Evolutionary conservation across 2,113 vertebrate genomes (phyloP), one percentile per base, ranked within the genome.

Genomic region (Catagonus wagneri): DNA sequence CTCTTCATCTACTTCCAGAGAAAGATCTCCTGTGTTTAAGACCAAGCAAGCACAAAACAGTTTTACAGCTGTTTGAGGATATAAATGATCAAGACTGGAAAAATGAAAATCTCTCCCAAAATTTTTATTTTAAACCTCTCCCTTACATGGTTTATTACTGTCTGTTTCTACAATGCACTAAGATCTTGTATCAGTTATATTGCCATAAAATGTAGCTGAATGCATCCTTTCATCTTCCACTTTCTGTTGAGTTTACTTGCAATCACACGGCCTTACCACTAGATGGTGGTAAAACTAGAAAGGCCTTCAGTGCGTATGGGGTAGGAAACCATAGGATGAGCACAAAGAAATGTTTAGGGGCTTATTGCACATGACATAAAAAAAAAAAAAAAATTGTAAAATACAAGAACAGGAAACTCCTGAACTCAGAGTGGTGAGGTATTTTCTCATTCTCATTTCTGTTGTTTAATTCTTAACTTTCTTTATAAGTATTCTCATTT

Each of bases 271-370:
- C 85, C 6, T 68, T 52, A 88, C 95, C 96, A 95, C 91, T 90
- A 96, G 96, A 92, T 96, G 95, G 85, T 87, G 39, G 78, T 91
- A 94, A 88, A 95, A 79, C 72, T 83, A 93, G 65, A 7, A 92
- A 93, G 84, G 78, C 71, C 32, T 65, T 91, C 71, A 61, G 8
- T 6, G 44, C 32, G 5, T n/a, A 12, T 25, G 76, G 66, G 89
- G 81, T 90, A 32, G 58, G 23, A 94, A 84, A 66, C 6, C 23
- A 25, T 10, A 56, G 25, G 83, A 27, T 27, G 1, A 56, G 20
- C 6, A 23, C 15, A 61, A 76, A 60, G 8, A n/a, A 58, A 87
- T 39, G 56, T 68, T 87, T n/a, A 71, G 60, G 69, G 23, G 10
- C 9, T 85, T 78, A 85, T 44, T 96, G 71, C 23, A 27, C 19